phyloP scores from a whole-genome alignment of 2,888 invertebrate genomes.

The Sicus ferrugineus region DNA sequence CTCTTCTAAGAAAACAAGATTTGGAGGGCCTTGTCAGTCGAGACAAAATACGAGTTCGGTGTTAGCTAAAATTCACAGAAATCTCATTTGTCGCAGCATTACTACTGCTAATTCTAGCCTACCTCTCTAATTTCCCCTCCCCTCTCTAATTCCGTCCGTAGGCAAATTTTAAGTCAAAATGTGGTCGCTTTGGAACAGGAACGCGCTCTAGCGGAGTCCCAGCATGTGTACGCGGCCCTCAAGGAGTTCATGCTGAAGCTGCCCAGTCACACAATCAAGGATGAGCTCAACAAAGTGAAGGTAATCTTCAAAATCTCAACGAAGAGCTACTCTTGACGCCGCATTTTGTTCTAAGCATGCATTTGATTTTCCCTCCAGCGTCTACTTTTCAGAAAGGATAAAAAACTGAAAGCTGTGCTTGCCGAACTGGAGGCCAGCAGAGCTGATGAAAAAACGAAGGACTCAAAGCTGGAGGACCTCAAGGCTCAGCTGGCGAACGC shows the following conservation, averaged over 20 bases:
- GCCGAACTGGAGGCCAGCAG: constrained; percentile 58
- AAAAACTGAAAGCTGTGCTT: constrained; percentile 58
- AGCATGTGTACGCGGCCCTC: constrained; percentile 57
- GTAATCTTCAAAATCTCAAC: constrained; percentile 43
- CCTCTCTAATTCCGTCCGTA: constrained; percentile 36
- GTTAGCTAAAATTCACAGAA: too few species aligned
- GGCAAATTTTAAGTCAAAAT: constrained; percentile 59
- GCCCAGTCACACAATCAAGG: constrained; percentile 60
- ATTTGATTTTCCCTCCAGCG: constrained; percentile 45
- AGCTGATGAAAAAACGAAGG: constrained; percentile 56
- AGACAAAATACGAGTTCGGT: too few species aligned
- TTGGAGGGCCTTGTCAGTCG: too few species aligned
- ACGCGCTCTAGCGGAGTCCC: constrained; percentile 57
- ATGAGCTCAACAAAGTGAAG: constrained; percentile 60
- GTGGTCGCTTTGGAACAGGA: constrained; percentile 57
- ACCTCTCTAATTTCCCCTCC: background rate
- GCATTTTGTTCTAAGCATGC: background rate
- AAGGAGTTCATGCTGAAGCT: constrained; percentile 62
- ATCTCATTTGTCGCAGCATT: too few species aligned
- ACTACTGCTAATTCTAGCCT: background rate
- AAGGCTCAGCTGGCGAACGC: constrained; percentile 53
- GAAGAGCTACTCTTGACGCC: background rate
- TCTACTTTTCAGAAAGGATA: constrained; percentile 55
- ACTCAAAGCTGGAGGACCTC: constrained; percentile 53
- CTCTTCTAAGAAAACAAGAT: too few species aligned